Percentiles rank a stretch among this genome's conserved stretches.
Evolutionary conservation across 2,888 invertebrate genomes (phyloP).

Genomic region (Tetranychus truncatus): DNA sequence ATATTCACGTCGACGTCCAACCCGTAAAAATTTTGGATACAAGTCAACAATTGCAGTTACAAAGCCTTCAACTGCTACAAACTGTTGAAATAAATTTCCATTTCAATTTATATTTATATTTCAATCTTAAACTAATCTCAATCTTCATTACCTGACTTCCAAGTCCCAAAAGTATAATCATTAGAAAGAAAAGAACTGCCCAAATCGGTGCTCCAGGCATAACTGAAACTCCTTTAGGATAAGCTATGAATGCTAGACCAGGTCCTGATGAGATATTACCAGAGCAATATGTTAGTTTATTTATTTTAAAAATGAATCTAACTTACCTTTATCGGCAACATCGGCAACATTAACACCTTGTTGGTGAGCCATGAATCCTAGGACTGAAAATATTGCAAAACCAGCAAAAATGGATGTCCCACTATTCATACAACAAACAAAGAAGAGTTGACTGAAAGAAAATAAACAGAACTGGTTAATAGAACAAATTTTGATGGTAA

Average conservation of each 20-base stretch:
- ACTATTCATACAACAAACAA: slow-evolving; percentile 36
- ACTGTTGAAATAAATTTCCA: slow-evolving; percentile 29
- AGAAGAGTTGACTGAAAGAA: slow-evolving; percentile 34
- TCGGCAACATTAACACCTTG: slow-evolving; percentile 33
- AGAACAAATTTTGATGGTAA: too few species aligned
- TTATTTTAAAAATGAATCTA: background rate
- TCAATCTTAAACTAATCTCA: background rate
- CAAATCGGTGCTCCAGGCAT: slow-evolving; percentile 45
- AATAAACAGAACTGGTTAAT: background rate
- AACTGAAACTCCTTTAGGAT: slow-evolving; percentile 41
- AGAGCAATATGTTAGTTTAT: background rate
- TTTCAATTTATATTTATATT: background rate
- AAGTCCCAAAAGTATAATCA: slow-evolving; percentile 46
- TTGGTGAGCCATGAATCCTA: slow-evolving; percentile 40
- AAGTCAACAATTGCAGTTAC: slow-evolving; percentile 44
- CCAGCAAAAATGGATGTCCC: slow-evolving; percentile 40
- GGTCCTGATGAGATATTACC: slow-evolving; percentile 18
- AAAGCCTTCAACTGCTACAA: slow-evolving; percentile 45
- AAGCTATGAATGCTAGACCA: slow-evolving; percentile 42
- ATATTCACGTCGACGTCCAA: slow-evolving; percentile 37
- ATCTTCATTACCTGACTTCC: slow-evolving; percentile 39
- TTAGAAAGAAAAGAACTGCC: slow-evolving; percentile 46
- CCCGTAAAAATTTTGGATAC: slow-evolving; percentile 38
- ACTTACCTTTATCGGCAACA: slow-evolving; percentile 29
- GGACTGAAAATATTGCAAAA: slow-evolving; percentile 41